Evolutionary conservation across 2,113 vertebrate species (phyloP).

Genomic region (Xenopus borealis): DNA sequence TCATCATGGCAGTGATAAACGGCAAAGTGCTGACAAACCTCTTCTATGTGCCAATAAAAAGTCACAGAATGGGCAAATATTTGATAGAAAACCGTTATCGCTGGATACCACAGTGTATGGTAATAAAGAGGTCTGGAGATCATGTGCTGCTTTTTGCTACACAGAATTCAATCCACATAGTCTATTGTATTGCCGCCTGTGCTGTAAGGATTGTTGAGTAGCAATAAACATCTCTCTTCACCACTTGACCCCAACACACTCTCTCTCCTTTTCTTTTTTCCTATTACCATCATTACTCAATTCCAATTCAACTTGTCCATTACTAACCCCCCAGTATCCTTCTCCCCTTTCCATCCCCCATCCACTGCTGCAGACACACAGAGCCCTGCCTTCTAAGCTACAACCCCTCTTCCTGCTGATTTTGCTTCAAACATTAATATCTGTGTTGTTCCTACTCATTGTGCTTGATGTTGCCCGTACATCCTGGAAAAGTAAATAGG

Average conservation of each 20-base stretch:
- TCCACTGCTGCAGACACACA: slow-evolving; percentile 21
- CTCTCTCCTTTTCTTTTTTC: neutral
- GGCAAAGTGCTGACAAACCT: no score
- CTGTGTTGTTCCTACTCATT: slow-evolving; percentile 17
- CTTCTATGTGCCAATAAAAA: no score
- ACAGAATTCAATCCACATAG: neutral
- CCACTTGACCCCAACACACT: neutral
- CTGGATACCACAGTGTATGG: no score
- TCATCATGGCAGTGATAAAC: no score
- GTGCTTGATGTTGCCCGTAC: slow-evolving; percentile 9
- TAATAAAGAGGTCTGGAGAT: no score
- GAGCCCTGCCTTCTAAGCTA: slow-evolving; percentile 30
- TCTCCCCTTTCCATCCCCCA: neutral
- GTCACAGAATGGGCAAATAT: no score
- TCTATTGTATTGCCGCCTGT: slow-evolving; percentile 5
- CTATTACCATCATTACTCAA: slow-evolving; percentile 10
- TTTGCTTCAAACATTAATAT: slow-evolving; percentile 31
- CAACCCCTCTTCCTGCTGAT: slow-evolving; percentile 4
- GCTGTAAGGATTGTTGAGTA: slow-evolving; percentile 1
- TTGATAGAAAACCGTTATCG: no score
- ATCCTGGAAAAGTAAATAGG: neutral
- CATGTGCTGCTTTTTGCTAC: no score
- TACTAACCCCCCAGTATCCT: neutral
- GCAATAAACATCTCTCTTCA: slow-evolving; percentile 7
- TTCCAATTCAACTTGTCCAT: slow-evolving; percentile 1